phyloP scores from a whole-genome alignment of 2,888 invertebrate species.

The Mythimna albipuncta region DNA sequence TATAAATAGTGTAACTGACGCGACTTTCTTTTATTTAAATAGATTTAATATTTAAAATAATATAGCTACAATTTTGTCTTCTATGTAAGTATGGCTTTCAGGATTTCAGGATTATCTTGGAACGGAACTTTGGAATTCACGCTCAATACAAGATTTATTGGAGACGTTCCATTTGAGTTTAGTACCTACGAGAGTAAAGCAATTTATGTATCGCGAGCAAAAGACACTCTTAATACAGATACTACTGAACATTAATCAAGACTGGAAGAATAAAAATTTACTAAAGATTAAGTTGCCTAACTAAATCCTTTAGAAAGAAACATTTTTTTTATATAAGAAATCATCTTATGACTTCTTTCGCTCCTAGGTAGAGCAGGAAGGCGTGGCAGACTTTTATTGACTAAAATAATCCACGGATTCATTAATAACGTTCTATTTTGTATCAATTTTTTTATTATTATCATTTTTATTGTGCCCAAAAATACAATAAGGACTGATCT shows the following conservation, averaged over 20 bases:
- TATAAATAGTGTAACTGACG: too few species aligned
- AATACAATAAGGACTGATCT: too few species aligned
- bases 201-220: conserved; percentile 31
- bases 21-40: too few species aligned
- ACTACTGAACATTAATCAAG: conserved; percentile 5
- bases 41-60: too few species aligned
- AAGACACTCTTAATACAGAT: not conserved
- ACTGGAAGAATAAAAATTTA: not conserved
- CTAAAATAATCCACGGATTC: too few species aligned
- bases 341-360: too few species aligned
- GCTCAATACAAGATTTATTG: conserved; percentile 42
- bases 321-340: too few species aligned
- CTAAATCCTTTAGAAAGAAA: not conserved
- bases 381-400: too few species aligned
- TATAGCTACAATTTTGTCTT: not conserved
- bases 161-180: conserved; percentile 22
- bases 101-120: conserved; percentile 23
- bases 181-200: conserved; percentile 8
- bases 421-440: too few species aligned
- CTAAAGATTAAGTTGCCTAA: not conserved
- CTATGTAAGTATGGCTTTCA: not conserved
- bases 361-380: too few species aligned
- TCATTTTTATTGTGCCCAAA: too few species aligned
- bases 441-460: too few species aligned
- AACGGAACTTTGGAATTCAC: conserved; percentile 25